Evolutionary conservation across 2,888 invertebrate genomes (phyloP), one percentile per base, ranked within the genome.

Genomic region (Synergus laeviventris): DNA sequence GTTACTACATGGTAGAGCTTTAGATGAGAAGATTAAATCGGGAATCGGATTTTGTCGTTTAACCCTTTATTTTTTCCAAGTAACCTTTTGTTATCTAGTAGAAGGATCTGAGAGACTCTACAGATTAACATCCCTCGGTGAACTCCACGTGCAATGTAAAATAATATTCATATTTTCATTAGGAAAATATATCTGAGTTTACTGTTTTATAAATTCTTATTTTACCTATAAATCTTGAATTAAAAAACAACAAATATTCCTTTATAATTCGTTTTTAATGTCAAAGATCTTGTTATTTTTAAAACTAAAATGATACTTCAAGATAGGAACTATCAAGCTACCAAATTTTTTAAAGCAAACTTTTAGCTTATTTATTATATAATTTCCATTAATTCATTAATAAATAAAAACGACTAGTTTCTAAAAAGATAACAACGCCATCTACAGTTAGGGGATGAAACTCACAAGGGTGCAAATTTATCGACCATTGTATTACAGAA

Each of bases 11-110:
- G n/a, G 45, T 31, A 45, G 31, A 49, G 49, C n/a, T 70, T 70
- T 49, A 31, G 49, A 45, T 70, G 70, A n/a, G 49, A 16, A 49
- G 70, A 70, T 70, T 70, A 70, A 49, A 70, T 70, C 70, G 11
- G n/a, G n/a, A 70, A 45, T 49, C 70, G 49, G 70, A 70, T 70
- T 49, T 70, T n/a, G 49, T 70, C 49, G 11, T 70, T 70, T 70
- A 70, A 70, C 70, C 70, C 70, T 70, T 70, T 70, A 54, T 45
- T 31, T 49, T 31, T 39, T 45, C 31, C 31, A 4, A 70, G 24
- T 21, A 1, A 11, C 45, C 16, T 42, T 70, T 49, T 49, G 49
- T 24, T 31, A 70, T 70, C 70, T 16, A n/a, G 45, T 12, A 11
- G 18, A 70, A 70, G 21, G 66, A 24, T 66, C 24, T 45, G 8